Evolutionary conservation across 2,797 vertebrate genomes (phyloP).

Genomic region (Vultur gryphus): DNA sequence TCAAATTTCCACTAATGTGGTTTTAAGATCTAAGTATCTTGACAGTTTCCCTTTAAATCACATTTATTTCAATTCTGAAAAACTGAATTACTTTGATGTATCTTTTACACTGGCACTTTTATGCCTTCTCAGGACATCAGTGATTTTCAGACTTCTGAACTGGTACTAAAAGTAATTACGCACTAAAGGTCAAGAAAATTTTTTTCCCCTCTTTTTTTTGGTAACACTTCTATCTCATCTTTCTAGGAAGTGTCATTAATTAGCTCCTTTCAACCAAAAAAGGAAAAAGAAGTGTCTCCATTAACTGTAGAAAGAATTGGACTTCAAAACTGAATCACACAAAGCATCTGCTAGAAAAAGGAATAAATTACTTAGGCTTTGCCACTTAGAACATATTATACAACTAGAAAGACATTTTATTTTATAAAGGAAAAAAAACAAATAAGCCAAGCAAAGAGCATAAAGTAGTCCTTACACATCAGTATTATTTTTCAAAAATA

Average conservation of each 20-base stretch:
- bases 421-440: not conserved
- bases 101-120: not conserved
- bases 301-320: not conserved
- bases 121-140: not conserved
- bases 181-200: not conserved
- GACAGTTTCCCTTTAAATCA: not conserved
- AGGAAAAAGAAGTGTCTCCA: not conserved
- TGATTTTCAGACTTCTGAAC: conserved; percentile 15
- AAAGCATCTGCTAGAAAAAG: not conserved
- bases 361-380: not conserved
- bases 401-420: not conserved
- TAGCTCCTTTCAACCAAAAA: not conserved
- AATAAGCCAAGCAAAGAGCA: not conserved
- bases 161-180: not conserved
- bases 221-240: not conserved
- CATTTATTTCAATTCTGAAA: conserved; percentile 13
- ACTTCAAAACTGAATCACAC: not conserved
- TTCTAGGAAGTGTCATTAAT: not conserved
- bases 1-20: not conserved
- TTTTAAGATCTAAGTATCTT: not conserved
- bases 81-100: conserved; percentile 6
- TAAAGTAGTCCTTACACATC: not conserved
- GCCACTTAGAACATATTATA: not conserved
- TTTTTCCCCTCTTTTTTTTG: not conserved
- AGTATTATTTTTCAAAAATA: not conserved